These are phyloP conservation scores for Tangara arthus DNA, from an alignment of 2,797 vertebrate genomes.

Conservation along the genomic window DNA sequence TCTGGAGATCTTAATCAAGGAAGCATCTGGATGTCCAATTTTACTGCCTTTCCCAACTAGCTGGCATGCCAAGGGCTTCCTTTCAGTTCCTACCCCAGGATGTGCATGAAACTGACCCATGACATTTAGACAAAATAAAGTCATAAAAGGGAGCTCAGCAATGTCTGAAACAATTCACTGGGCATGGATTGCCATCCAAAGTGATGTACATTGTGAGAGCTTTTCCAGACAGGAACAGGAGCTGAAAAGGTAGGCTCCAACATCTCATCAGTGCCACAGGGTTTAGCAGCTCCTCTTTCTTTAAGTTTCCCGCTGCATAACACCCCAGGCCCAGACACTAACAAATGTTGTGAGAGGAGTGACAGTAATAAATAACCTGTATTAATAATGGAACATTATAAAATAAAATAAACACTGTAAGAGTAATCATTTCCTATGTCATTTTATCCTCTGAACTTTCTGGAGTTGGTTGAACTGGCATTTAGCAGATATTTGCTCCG, in stretches of 20 bases:
- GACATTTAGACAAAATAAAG: neutral
- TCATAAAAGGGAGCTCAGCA: neutral
- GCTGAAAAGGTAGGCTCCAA: neutral
- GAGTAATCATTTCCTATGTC: neutral
- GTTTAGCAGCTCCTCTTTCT: neutral
- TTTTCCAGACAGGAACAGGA: neutral
- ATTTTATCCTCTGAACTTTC: neutral
- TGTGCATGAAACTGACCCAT: neutral
- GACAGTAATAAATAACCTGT: neutral
- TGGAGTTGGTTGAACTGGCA: neutral
- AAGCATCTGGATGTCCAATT: neutral
- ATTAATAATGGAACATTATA: neutral
- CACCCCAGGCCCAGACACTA: neutral
- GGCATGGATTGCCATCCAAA: neutral
- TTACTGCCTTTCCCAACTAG: neutral
- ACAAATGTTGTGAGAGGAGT: neutral
- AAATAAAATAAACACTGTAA: neutral
- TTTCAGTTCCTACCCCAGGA: neutral
- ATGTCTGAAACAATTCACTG: neutral
- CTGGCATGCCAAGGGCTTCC: conserved; percentile 1
- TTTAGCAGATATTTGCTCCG: neutral
- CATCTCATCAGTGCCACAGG: neutral
- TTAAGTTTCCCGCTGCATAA: neutral
- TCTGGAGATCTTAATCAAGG: neutral
- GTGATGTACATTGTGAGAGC: neutral